phyloP scores from a whole-genome alignment of 2,797 vertebrate genomes.

The Danio choprae region DNA sequence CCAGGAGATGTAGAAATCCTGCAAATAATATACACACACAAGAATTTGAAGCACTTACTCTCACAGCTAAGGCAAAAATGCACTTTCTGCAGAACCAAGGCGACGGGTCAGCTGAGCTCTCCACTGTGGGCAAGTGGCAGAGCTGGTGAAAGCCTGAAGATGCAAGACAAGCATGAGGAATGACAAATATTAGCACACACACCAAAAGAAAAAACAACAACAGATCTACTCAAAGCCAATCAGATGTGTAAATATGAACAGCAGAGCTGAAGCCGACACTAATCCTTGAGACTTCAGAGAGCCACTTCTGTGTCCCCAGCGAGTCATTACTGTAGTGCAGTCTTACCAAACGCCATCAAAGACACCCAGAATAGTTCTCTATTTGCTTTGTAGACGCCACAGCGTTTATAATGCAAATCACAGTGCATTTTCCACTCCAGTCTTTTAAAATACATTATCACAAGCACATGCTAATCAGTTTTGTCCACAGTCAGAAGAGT shows the following conservation, averaged over 20 bases:
- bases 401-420: conserved; percentile 29
- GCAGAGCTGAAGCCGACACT: conserved; percentile 33
- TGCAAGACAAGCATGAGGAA: conserved; percentile 31
- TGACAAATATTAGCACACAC: conserved; percentile 28
- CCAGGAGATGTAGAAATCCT: no score
- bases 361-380: conserved; percentile 43
- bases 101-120: conserved; percentile 68
- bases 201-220: conserved; percentile 1
- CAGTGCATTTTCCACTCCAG: conserved; percentile 29
- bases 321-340: not conserved
- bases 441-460: conserved; percentile 13
- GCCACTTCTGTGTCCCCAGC: conserved; percentile 39
- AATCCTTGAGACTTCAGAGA: conserved; percentile 47
- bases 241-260: conserved; percentile 54
- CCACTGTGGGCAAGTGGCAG: conserved; percentile 89
- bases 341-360: conserved; percentile 47
- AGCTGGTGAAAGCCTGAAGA: conserved; percentile 91
- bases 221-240: conserved; percentile 44
- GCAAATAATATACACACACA: not conserved
- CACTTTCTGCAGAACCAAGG: conserved; percentile 96
- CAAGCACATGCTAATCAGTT: conserved; percentile 15
- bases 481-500: conserved; percentile 8
- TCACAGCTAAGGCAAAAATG: conserved; percentile 93
- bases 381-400: conserved; percentile 40
- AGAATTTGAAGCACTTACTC: conserved; percentile 78